Evolutionary conservation across 1,140 invertebrate genomes (phyloP).

Genomic region (Tetramorium parvispinum): DNA sequence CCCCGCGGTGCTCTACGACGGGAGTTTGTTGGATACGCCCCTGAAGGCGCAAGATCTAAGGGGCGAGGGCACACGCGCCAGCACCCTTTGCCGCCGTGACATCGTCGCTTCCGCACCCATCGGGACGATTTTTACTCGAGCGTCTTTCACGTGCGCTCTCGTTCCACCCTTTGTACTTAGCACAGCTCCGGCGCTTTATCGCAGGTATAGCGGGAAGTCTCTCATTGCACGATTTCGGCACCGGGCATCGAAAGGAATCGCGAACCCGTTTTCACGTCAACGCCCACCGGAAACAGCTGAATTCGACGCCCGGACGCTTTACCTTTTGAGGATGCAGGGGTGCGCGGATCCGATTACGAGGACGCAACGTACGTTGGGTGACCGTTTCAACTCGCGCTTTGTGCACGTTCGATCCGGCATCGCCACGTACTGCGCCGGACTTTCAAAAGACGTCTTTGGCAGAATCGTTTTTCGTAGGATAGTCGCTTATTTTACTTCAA

Average conservation of each 20-base stretch:
- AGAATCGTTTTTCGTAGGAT: background rate
- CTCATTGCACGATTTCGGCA: conserved; percentile 62
- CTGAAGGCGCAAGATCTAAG: conserved; percentile 78
- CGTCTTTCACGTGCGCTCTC: conserved; percentile 61
- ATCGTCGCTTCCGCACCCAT: conserved; percentile 65
- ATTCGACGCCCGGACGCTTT: conserved; percentile 78
- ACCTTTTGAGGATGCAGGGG: conserved; percentile 79
- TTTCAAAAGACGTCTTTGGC: background rate
- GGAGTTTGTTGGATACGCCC: conserved; percentile 81
- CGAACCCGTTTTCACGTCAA: conserved; percentile 85
- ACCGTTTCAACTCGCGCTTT: conserved; percentile 77
- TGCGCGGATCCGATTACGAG: conserved; percentile 83
- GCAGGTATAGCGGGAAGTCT: conserved; percentile 57
- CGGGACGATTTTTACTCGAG: conserved; percentile 60
- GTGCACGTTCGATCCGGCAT: background rate
- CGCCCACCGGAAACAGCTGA: conserved; percentile 86
- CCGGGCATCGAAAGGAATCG: conserved; percentile 77
- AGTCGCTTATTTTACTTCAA: background rate
- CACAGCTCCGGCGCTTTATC: conserved; percentile 47
- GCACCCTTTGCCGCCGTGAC: conserved; percentile 75
- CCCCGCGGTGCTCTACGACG: conserved; percentile 74
- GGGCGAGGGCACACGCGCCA: conserved; percentile 63
- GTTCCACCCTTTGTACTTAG: conserved; percentile 47
- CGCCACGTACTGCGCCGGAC: conserved; percentile 4
- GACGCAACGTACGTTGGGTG: conserved; percentile 81